Evolutionary conservation across 2,113 vertebrate species (phyloP), one percentile per base, ranked within the genome.

Genomic region (Ahaetulla prasina): DNA sequence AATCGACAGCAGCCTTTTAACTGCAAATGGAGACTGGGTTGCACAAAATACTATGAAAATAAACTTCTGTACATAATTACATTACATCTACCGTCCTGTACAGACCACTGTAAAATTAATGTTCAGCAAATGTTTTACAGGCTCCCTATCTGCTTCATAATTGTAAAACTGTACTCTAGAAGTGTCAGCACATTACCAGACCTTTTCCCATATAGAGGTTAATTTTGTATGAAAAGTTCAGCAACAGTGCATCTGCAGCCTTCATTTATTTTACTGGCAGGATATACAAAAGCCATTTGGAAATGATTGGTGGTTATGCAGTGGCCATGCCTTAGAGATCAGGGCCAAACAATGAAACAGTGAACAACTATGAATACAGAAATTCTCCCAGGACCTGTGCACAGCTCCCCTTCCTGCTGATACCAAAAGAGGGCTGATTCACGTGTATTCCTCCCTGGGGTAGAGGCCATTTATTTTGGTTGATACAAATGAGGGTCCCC

Each of bases 151-250:
- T 87, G 94, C 95, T 96, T 96, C 95, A 84, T 96, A 93, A 95
- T 92, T 95, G 92, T 96, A 93, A 95, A 96, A 85, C 74, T 95
- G 92, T 95, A 95, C 92, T 93, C 95, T 35, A 20, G 23, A 35
- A 95, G 93, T 93, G 90, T 95, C 92, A 87, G 92, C 94, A 93
- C 94, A 92, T 63, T 63, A 63, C n/a, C 22, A 47, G 84, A 95
- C 95, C 95, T 89, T 95, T 96, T 96, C 94, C 89, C 95, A 55
- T 92, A 93, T 93, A 91, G 94, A 74, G 93, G 92, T 93, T 93
- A 94, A 92, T n/a, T 92, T 93, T 93, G 90, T 91, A 85, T 94
- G 95, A 93, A 39, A 92, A 85, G 80, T 52, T 84, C 45, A 85
- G n/a, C 74, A 92, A 91, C 85, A 92, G 39, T n/a, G 35, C 9